These are phyloP conservation scores for Regulus satrapa DNA, from an alignment of 2,113 vertebrate species.

Conservation along the genomic window DNA sequence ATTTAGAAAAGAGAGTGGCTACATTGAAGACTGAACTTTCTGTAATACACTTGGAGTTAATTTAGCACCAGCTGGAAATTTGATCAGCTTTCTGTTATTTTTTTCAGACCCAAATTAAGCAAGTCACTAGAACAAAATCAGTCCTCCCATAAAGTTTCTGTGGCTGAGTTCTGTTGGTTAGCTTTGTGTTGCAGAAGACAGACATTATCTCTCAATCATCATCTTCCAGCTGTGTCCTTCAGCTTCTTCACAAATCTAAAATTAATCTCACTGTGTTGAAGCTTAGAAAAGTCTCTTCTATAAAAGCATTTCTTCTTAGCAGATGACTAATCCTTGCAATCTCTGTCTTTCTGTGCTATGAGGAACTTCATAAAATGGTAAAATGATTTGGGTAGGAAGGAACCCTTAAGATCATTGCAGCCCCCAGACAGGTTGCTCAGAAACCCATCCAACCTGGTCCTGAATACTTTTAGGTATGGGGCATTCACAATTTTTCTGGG, in stretches of 20 bases:
- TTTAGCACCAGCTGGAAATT: background rate
- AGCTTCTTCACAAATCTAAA: background rate
- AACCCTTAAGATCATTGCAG: background rate
- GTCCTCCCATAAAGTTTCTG: background rate
- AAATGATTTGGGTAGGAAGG: background rate
- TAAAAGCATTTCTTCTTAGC: background rate
- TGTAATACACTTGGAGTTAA: background rate
- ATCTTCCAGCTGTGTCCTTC: background rate
- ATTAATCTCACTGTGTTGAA: background rate
- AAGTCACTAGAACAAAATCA: background rate
- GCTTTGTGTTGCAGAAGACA: background rate
- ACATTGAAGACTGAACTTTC: background rate
- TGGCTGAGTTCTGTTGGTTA: background rate
- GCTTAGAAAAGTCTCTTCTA: background rate
- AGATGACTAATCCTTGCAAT: background rate
- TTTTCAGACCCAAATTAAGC: background rate
- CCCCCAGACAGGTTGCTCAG: accelerated
- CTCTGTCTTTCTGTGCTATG: background rate
- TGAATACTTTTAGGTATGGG: background rate
- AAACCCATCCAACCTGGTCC: background rate
- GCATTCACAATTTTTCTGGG: background rate
- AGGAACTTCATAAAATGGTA: background rate
- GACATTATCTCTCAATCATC: background rate
- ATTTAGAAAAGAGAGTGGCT: background rate
- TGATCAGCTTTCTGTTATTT: background rate